Base-by-base conservation (phyloP, 2,888 invertebrate genomes). In the Cephus nigrinus region DNA sequence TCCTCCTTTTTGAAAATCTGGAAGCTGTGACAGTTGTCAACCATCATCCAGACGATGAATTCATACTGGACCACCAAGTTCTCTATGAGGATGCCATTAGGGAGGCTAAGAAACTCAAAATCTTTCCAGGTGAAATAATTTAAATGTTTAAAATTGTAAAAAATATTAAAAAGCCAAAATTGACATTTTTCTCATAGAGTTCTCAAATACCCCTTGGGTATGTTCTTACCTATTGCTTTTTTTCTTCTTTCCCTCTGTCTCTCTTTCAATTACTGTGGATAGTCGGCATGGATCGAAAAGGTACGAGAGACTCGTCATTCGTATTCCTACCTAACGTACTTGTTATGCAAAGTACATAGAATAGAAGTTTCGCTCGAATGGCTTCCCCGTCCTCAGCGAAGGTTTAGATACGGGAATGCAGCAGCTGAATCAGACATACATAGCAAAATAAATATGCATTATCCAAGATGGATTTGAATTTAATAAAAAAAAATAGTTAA, bases 21-120 rank as follows among this genome's bases (percentile, higher is more conserved):
- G 80, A 84, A 73, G 89, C 90, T 73, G 84, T 90, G 69, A 88
- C 87, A 40, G 84, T 91, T 71, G 88, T 91, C 72, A 87, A 89
- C 78, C 89, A 89, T 75, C 88, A 88, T 80, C 80, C 86, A 2
- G 86, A 89, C 84, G 94, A 94, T 88, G 94, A 95, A 89, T 94
- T 94, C 91, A 92, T 93, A 84, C 92, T 95, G 79, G 95, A 95
- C 85, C 95, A 95, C 85, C 93, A 94, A 85, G 93, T 95, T 76
- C 93, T 94, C 74, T 92, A 93, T 32, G 89, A 92, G 0, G 93
- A 93, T 80, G 95, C 95, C 23, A 93, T 93, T 85, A 92, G 90
- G 74, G 93, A 93, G 4, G 94, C 94, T 74, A 86, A 87, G 36
- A 90, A 90, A 69, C 92, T 94, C 77, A 92, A 92, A 85, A 80